A percentile compares a stretch with the other conserved stretches of the same genome.
These are phyloP conservation scores for Pseudochaenichthys georgianus DNA, from an alignment of 2,797 vertebrate genomes.

Conservation along the genomic window DNA sequence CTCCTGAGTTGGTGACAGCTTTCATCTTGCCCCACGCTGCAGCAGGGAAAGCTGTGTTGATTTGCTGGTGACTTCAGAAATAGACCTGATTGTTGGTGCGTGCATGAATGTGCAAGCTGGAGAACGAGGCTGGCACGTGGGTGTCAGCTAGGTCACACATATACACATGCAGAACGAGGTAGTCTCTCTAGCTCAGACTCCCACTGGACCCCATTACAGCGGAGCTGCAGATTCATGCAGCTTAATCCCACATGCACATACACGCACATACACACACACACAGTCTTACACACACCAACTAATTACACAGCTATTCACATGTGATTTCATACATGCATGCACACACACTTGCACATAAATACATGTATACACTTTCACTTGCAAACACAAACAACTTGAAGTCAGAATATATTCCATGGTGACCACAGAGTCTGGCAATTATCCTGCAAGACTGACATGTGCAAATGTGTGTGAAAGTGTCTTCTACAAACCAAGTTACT, in stretches of 20 bases:
- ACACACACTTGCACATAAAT: slow-evolving; percentile 53
- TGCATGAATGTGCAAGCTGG: slow-evolving; percentile 52
- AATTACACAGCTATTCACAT: slow-evolving; percentile 62
- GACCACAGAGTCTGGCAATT: slow-evolving; percentile 78
- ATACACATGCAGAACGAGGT: slow-evolving; percentile 66
- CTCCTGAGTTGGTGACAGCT: slow-evolving; percentile 57
- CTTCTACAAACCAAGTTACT: slow-evolving; percentile 80
- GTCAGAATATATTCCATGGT: slow-evolving; percentile 74
- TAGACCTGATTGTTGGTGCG: slow-evolving; percentile 61
- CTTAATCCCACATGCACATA: slow-evolving; percentile 66
- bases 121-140: slow-evolving; percentile 60
- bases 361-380: slow-evolving; percentile 63
- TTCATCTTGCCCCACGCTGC: slow-evolving; percentile 25
- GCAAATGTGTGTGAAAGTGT: slow-evolving; percentile 75
- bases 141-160: slow-evolving; percentile 78
- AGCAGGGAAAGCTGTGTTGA: slow-evolving; percentile 39
- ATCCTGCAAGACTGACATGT: slow-evolving; percentile 81
- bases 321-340: slow-evolving; percentile 46
- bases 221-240: slow-evolving; percentile 65
- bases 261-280: slow-evolving; percentile 48
- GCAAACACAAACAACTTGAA: slow-evolving; percentile 73
- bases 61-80: slow-evolving; percentile 62
- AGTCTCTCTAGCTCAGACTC: slow-evolving; percentile 67
- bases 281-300: slow-evolving; percentile 54
- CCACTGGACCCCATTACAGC: slow-evolving; percentile 85